Evolutionary conservation across 2,888 invertebrate species (phyloP), one percentile per base, ranked within the genome.

Genomic region (Tinea trinotella): DNA sequence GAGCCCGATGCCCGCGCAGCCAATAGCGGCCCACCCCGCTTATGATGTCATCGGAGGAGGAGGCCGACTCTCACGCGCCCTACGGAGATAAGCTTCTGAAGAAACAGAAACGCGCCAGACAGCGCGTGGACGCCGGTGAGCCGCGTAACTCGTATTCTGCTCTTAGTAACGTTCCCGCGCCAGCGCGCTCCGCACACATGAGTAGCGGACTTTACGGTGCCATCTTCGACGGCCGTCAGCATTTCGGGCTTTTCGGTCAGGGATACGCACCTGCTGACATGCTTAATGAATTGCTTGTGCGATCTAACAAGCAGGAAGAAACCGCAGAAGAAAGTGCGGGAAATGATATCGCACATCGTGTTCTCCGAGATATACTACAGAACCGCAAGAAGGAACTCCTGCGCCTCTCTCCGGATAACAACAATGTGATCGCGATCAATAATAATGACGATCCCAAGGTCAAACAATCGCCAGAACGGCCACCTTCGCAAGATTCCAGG

Each of bases 21-120:
- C 93, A 93, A 93, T 90, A 90, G 88, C 90, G 91, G 91, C 89
- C 86, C 90, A 89, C 87, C 90, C 90, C 89, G 92, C 94, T 89
- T 91, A 94, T 94, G 93, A 95, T 95, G 95, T 95, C 94, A 95
- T 94, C 94, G 92, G 95, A 94, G 92, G 95, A 95, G 93, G 94
- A 95, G 92, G 93, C 93, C 90, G 93, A 92, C 89, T 91, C 91
- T 90, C 93, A 93, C 91, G 94, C 93, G 90, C 93, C 94, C 93
- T 94, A 92, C 90, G 93, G 93, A 92, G 94, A 93, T 91, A 92
- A 92, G 88, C 92, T 93, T 89, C 91, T 94, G 90, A 94, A 94
- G 93, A 93, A 94, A 91, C 91, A 92, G 87, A 95, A 95, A 89
- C 93, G 95, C 88, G 94, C 93, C 89, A 92, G 96, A 91, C 95